Evolutionary conservation across 2,888 invertebrate genomes (phyloP).

Genomic region (Leptopilina syphax): DNA sequence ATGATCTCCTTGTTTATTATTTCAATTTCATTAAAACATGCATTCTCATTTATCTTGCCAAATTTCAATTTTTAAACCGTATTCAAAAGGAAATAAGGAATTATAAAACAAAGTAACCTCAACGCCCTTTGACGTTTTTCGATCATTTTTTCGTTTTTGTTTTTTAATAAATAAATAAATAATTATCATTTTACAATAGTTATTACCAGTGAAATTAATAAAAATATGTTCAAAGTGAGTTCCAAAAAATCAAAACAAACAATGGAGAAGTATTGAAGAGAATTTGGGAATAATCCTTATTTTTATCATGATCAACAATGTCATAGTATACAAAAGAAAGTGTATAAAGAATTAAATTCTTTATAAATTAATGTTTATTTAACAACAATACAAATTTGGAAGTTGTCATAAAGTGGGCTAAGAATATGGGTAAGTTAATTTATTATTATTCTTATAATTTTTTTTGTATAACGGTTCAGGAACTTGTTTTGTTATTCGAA

Average conservation of each 20-base stretch:
- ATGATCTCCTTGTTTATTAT: background rate
- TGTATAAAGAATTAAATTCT: constrained; percentile 5
- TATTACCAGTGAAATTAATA: background rate
- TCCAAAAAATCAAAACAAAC: background rate
- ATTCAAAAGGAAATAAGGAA: background rate
- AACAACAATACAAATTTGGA: background rate
- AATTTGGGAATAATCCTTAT: background rate
- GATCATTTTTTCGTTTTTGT: background rate
- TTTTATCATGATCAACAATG: background rate
- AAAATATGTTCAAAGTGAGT: background rate
- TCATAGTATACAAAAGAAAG: constrained; percentile 18
- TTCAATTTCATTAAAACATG: background rate
- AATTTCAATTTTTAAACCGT: background rate
- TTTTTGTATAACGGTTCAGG: background rate
- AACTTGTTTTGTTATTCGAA: background rate
- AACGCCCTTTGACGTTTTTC: constrained; percentile 30
- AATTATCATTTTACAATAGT: background rate
- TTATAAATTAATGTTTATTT: background rate
- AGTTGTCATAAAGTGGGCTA: constrained; percentile 27
- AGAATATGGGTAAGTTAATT: constrained; percentile 32
- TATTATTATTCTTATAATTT: background rate
- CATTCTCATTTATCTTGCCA: background rate
- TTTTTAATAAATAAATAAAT: background rate
- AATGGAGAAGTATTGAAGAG: background rate
- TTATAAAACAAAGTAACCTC: constrained; percentile 7